These are phyloP conservation scores for Xestobium rufovillosum DNA, from an alignment of 2,888 invertebrate species.

Conservation along the genomic window DNA sequence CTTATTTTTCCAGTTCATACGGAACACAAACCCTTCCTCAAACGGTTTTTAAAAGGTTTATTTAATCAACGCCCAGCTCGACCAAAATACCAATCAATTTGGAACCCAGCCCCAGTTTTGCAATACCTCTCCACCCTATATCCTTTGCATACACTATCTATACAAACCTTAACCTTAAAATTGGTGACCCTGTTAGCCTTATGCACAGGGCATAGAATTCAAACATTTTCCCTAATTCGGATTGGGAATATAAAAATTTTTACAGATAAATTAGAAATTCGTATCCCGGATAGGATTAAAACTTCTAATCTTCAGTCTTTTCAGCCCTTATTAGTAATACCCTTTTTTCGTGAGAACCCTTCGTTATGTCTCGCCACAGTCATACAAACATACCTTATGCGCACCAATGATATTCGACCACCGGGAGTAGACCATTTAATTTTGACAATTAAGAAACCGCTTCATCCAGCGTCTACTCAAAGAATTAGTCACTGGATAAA, in stretches of 20 bases:
- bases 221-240: slow-evolving; percentile 18
- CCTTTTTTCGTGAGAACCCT: slow-evolving; percentile 5
- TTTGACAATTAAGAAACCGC: slow-evolving; percentile 16
- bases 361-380: not conserved
- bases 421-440: slow-evolving; percentile 9
- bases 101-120: slow-evolving; percentile 18
- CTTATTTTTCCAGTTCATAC: too few species aligned
- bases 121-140: slow-evolving; percentile 9
- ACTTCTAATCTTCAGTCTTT: too few species aligned
- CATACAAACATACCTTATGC: not conserved
- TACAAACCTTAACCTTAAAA: slow-evolving; percentile 16
- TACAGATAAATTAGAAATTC: too few species aligned
- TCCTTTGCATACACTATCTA: too few species aligned
- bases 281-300: too few species aligned
- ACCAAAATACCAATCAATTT: slow-evolving; percentile 15
- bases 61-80: slow-evolving; percentile 16
- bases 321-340: slow-evolving; percentile 2
- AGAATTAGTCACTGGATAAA: slow-evolving; percentile 21
- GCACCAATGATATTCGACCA: slow-evolving; percentile 10
- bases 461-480: slow-evolving; percentile 13
- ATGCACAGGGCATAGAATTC: slow-evolving; percentile 19
- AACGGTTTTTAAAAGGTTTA: slow-evolving; percentile 15
- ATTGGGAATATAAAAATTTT: too few species aligned
- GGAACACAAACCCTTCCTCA: too few species aligned
- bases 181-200: slow-evolving; percentile 20